Base-by-base conservation (phyloP, 2,113 vertebrate species). In the Jaculus jaculus region DNA sequence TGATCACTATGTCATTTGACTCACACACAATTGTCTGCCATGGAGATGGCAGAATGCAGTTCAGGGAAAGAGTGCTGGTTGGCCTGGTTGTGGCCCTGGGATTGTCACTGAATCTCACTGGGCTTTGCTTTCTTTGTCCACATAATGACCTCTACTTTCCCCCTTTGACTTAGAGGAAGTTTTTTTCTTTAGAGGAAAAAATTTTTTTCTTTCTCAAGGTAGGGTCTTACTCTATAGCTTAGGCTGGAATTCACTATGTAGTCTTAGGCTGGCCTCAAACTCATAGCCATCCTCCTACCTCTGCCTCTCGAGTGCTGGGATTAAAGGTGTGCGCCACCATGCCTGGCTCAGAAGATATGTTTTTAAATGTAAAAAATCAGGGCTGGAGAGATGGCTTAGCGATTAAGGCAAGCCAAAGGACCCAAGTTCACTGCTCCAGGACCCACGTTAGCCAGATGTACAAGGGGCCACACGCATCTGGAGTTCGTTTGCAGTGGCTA, bases 281-380 rank as follows among this genome's bases (percentile, higher is more conserved):
- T 8, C 42, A 47, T 8, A 6, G 42, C 5, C 5, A 47, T 47
- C 42, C 42, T 47, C 42, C 42, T 47, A 47, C 42, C 42, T 47
- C 42, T 47, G 42, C 42, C 42, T 47, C 42, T 8, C 8, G 42
- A 47, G 42, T 47, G 42, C 42, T 47, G 42, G 42, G 42, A 47
- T 47, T 47, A 47, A 47, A 47, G 42, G 42, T 47, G 42, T 47
- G 42, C 42, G 8, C 42, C 42, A 47, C 42, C 42, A 47, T 8
- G 42, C 42, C 42, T 58, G 61, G 17, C 66, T 92, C 34, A 72
- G 39, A 89, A n/a, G 37, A 93, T 26, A 51, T 87, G 32, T 78
- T 90, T 93, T 95, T 78, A 58, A 91, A 58, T 84, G 12, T 75
- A 82, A 71, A 32, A 93, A 88, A n/a, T n/a, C n/a, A n/a, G n/a